Percentiles rank a stretch among this genome's conserved stretches.
These are phyloP conservation scores for Tympanoctomys barrerae DNA, from an alignment of 2,797 vertebrate genomes.

Conservation along the genomic window DNA sequence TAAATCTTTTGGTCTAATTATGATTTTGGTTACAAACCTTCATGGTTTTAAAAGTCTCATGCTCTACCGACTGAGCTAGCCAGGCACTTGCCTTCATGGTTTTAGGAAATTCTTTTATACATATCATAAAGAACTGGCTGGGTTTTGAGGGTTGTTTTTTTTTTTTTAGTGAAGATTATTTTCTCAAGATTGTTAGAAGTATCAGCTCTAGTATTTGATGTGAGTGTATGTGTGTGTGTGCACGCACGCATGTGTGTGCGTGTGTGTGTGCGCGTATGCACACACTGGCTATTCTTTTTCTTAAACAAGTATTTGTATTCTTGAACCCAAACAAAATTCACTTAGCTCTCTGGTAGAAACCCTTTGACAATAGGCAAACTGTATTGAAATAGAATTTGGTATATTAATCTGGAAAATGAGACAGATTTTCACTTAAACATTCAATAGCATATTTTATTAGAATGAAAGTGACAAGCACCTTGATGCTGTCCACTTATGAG, in stretches of 20 bases:
- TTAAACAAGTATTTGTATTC: slow-evolving; percentile 73
- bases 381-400: slow-evolving; percentile 55
- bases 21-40: slow-evolving; percentile 63
- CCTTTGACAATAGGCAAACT: slow-evolving; percentile 65
- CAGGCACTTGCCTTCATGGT: neutral
- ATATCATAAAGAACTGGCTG: slow-evolving; percentile 25
- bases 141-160: slow-evolving; percentile 35
- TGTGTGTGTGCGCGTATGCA: neutral
- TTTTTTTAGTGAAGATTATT: slow-evolving; percentile 26
- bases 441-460: slow-evolving; percentile 74
- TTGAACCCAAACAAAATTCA: slow-evolving; percentile 74
- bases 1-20: slow-evolving; percentile 61
- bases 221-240: neutral
- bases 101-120: slow-evolving; percentile 57
- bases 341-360: slow-evolving; percentile 63
- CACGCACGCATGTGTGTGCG: neutral
- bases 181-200: slow-evolving; percentile 46
- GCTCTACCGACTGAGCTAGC: too few species aligned
- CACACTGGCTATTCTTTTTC: slow-evolving; percentile 23
- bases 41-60: slow-evolving; percentile 22
- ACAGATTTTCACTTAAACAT: slow-evolving; percentile 77
- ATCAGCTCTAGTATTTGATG: neutral
- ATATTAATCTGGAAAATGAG: slow-evolving; percentile 77
- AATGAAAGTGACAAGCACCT: slow-evolving; percentile 57
- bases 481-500: slow-evolving; percentile 79